A percentile compares a stretch with the other conserved stretches of the same genome.
Conservation (phyloP, 2,797 vertebrate genomes). For the Chelon labrosus region DNA sequence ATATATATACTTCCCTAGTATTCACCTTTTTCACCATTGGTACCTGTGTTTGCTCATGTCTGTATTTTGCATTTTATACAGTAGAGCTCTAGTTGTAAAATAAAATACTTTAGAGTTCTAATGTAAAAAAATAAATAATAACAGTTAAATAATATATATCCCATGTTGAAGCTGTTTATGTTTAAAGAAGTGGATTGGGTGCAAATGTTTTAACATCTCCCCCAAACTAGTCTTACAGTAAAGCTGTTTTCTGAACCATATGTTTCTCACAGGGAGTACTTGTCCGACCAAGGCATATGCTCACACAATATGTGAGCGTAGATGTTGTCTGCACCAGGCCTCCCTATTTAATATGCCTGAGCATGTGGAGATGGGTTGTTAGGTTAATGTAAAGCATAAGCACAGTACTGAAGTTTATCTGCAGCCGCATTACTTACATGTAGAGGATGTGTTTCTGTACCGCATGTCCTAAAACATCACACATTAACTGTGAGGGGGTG, state of each 20-base stretch:
- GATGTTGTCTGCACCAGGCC: not conserved
- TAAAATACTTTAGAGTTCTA: not conserved
- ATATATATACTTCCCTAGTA: not conserved
- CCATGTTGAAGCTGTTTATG: not conserved
- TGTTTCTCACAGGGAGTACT: not conserved
- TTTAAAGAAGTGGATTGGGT: not conserved
- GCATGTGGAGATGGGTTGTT: not conserved
- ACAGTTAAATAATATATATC: too few relatives aligned
- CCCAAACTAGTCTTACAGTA: not conserved
- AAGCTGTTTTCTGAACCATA: conserved; percentile 1
- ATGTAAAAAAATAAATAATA: not conserved
- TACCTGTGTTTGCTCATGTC: not conserved
- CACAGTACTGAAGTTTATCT: not conserved
- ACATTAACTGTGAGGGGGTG: not conserved
- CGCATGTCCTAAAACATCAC: not conserved
- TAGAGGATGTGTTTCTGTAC: not conserved
- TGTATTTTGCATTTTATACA: not conserved
- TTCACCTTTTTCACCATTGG: not conserved
- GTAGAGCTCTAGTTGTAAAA: not conserved
- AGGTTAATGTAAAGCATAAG: conserved; percentile 1
- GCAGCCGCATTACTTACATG: not conserved
- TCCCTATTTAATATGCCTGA: conserved; percentile 9
- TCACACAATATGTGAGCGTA: not conserved
- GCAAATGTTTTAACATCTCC: not conserved
- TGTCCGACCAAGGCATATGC: not conserved